Evolutionary conservation across 2,113 vertebrate species (phyloP).

Genomic region (Pseudorectes ferrugineus): DNA sequence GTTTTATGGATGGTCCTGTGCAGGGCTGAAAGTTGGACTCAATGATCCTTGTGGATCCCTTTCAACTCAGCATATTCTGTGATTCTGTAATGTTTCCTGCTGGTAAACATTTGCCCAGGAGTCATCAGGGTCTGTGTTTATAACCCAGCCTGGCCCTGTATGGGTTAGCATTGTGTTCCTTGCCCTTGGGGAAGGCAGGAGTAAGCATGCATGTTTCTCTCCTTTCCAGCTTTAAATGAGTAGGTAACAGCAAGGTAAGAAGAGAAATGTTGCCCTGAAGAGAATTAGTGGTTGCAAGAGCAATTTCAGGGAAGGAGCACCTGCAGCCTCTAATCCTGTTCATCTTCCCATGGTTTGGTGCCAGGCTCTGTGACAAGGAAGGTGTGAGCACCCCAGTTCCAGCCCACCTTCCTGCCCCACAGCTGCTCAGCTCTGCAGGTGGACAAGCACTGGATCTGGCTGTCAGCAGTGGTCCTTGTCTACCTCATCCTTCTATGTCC

Average conservation of each 20-base stretch:
- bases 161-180: accelerated
- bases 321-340: neutral
- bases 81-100: neutral
- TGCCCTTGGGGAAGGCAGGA: neutral
- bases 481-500: neutral
- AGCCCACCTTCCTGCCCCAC: neutral
- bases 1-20: neutral
- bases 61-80: neutral
- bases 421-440: neutral
- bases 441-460: neutral
- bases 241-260: neutral
- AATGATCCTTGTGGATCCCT: neutral
- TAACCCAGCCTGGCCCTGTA: neutral
- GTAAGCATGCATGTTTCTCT: neutral
- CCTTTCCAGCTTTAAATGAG: neutral
- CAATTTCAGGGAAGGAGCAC: neutral
- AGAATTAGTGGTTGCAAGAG: neutral
- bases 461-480: neutral
- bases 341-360: neutral
- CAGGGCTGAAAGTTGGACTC: neutral
- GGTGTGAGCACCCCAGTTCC: neutral
- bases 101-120: neutral
- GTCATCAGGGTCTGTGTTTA: accelerated
- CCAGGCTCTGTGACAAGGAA: neutral
- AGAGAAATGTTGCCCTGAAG: neutral